Evolutionary conservation across 2,888 invertebrate genomes (phyloP), one percentile per base, ranked within the genome.

Genomic region (Druceiella hillmani): DNA sequence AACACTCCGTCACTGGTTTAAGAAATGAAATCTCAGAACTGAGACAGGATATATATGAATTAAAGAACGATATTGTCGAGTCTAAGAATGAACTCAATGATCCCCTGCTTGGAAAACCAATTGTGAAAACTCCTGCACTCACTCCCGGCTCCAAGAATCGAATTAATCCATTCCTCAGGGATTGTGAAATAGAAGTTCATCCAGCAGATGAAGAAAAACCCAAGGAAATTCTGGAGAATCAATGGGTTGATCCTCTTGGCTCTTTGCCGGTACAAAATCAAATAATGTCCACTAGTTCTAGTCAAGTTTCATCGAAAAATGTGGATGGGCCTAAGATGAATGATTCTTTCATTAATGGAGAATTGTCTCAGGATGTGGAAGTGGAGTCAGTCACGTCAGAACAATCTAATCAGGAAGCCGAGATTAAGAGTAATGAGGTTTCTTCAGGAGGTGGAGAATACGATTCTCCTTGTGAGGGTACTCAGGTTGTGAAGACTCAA

Each of bases 401-500:
- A 40, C 67, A 66, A 46, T 68, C 64, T 43, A 72, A 64, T 46
- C 68, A 59, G 43, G 63, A 59, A 2, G 52, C 60, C 6, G 63
- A 61, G 14, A 28, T 33, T 34, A 58, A 64, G 24, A 68, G 70
- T 42, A 67, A 68, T 14, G 70, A 69, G 44, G 59, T 63, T 10
- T 69, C 67, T 38, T 51, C 46, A 55, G 46, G 58, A 51, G 29
- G 74, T 70, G 15, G 66, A 24, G 75, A 78, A 52, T 77, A 74
- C 33, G 74, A 75, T 22, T 73, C 75, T n/a, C 66, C 76, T 1
- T 67, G 69, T 1, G 79, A 80, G 50, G 76, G 76, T 34, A 69
- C 66, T 31, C 71, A 74, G 24, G 64, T 79, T 33, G 77, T 82
- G 4, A 78, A 76, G 53, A 79, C 80, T 2, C 79, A 81, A 51